Conservation (phyloP, 1,140 invertebrate genomes). For the Mylabris phalerata region DNA sequence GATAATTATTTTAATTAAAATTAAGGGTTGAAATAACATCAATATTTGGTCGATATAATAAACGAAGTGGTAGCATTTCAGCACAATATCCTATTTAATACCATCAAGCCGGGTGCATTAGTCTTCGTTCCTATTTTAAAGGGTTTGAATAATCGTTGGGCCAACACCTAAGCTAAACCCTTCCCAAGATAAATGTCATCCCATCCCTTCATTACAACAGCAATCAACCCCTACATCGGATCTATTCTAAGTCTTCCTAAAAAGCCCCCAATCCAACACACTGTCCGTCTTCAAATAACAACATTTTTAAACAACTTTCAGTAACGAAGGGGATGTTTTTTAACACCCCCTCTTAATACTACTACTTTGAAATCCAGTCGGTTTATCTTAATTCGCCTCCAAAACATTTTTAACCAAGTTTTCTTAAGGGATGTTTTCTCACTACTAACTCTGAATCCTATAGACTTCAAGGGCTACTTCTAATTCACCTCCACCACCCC, state of each 20-base stretch:
- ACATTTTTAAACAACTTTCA: conserved; percentile 16
- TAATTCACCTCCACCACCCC: conserved; percentile 31
- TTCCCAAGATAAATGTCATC: conserved; percentile 36
- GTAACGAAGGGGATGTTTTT: background rate
- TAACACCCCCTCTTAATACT: conserved; percentile 27
- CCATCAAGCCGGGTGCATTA: conserved; percentile 20
- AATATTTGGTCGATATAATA: background rate
- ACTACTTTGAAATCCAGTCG: conserved; percentile 28
- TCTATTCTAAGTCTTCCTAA: conserved; percentile 26
- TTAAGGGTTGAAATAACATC: background rate
- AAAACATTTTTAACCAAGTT: conserved; percentile 33
- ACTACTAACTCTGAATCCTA: conserved; percentile 18
- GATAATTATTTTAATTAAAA: background rate
- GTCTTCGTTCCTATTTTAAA: conserved; percentile 32
- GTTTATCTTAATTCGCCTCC: conserved; percentile 17
- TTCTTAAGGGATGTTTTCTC: conserved; percentile 37
- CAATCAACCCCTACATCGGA: conserved; percentile 28
- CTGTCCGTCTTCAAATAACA: background rate
- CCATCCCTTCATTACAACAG: conserved; percentile 29
- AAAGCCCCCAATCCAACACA: conserved; percentile 20
- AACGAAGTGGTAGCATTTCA: conserved; percentile 8
- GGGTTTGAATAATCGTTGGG: conserved; percentile 33
- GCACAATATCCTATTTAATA: conserved; percentile 24
- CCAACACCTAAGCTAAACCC: conserved; percentile 28
- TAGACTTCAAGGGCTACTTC: conserved; percentile 41